These are phyloP conservation scores for Anoncus sp. DNA, from an alignment of 2,888 invertebrate genomes.

Conservation along the genomic window DNA sequence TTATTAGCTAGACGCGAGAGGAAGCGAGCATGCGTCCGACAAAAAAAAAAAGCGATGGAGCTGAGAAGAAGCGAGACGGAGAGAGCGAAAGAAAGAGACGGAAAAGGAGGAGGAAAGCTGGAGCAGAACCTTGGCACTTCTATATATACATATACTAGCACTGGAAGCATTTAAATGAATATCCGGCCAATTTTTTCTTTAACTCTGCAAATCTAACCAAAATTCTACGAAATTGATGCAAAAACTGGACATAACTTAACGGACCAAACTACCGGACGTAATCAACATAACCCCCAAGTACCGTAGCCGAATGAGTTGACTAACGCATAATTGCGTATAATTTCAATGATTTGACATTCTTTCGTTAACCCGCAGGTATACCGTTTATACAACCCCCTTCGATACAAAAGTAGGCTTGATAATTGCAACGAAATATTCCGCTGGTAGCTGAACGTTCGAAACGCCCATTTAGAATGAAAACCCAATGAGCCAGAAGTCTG, in stretches of 20 bases:
- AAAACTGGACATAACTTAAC: slow-evolving; percentile 17
- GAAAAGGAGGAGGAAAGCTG: slow-evolving; percentile 9
- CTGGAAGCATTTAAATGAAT: slow-evolving; percentile 20
- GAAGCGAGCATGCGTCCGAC: slow-evolving; percentile 35
- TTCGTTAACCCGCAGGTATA: not conserved
- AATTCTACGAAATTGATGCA: slow-evolving; percentile 18
- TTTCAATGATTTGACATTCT: not conserved
- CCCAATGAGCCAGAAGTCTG: slow-evolving; percentile 28
- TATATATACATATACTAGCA: slow-evolving; percentile 10
- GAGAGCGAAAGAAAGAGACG: slow-evolving; percentile 47
- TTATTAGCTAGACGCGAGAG: slow-evolving; percentile 68
- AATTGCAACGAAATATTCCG: slow-evolving; percentile 44
- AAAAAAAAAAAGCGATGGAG: slow-evolving; percentile 31
- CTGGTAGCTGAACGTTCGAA: slow-evolving; percentile 37
- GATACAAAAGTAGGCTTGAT: slow-evolving; percentile 7
- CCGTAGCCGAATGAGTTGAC: too few relatives aligned
- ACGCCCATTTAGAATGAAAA: slow-evolving; percentile 43
- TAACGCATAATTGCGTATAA: too few relatives aligned
- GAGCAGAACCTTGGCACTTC: slow-evolving; percentile 18
- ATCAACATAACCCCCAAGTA: slow-evolving; percentile 23
- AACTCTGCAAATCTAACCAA: not conserved
- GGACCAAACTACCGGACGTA: slow-evolving; percentile 7
- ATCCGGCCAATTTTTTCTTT: slow-evolving; percentile 22
- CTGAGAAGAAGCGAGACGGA: not conserved
- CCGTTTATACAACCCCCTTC: not conserved